Evolutionary conservation across 2,113 vertebrate species (phyloP).

Genomic region (Labrus mixtus): DNA sequence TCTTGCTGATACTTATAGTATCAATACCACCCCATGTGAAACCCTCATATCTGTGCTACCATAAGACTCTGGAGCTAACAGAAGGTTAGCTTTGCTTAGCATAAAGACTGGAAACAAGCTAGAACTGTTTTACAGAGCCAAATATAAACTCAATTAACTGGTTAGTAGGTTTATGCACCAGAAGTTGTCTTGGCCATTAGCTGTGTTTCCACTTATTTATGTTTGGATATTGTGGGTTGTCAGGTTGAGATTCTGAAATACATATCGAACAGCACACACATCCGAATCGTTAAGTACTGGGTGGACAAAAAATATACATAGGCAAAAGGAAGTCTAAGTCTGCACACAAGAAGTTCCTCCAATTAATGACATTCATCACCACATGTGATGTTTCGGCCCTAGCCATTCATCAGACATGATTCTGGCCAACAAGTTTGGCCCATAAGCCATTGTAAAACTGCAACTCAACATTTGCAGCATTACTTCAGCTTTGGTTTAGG

Average conservation of each 20-base stretch:
- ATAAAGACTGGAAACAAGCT: neutral
- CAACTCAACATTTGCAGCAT: neutral
- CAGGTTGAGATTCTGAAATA: neutral
- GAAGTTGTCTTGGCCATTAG: neutral
- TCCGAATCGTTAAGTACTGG: too few species aligned
- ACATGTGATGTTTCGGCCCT: too few species aligned
- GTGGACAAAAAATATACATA: too few species aligned
- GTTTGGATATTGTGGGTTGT: neutral
- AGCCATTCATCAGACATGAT: too few species aligned
- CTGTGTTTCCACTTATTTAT: neutral
- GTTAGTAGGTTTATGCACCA: neutral
- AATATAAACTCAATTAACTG: neutral
- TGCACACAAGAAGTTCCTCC: too few species aligned
- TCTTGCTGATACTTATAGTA: neutral
- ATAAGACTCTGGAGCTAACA: neutral
- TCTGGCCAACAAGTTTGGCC: neutral
- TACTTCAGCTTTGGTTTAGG: neutral
- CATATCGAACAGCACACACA: too few species aligned
- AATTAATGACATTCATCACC: too few species aligned
- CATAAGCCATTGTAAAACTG: neutral
- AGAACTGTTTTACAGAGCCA: neutral
- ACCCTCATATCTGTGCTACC: neutral
- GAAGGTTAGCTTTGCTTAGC: neutral
- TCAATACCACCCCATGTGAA: neutral
- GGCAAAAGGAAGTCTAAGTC: too few species aligned